phyloP scores from a whole-genome alignment of 2,888 invertebrate species.

The Tanypteryx hageni region DNA sequence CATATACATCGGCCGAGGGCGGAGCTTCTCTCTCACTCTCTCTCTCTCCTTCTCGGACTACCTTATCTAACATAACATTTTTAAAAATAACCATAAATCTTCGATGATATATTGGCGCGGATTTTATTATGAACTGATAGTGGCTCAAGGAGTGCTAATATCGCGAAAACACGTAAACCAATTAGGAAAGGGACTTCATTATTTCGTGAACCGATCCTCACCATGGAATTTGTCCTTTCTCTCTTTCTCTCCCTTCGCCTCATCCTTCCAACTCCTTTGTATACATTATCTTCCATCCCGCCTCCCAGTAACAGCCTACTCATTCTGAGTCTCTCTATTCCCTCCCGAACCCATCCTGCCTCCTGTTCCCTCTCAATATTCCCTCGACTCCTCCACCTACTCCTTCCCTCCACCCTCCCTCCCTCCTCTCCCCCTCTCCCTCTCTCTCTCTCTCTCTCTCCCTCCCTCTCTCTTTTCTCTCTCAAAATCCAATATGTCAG shows the following conservation, averaged over 20 bases:
- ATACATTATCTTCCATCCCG: not conserved
- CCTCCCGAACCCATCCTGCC: too few species aligned
- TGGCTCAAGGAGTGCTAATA: not conserved
- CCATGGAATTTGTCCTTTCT: not conserved
- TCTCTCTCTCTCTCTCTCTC: not conserved
- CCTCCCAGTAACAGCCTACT: not conserved
- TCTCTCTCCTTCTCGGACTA: too few species aligned
- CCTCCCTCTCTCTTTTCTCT: not conserved
- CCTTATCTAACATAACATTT: too few species aligned
- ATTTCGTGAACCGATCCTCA: not conserved
- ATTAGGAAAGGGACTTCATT: not conserved
- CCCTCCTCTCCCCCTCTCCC: too few species aligned
- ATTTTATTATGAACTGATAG: too few species aligned
- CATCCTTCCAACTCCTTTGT: too few species aligned
- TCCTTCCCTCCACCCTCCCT: not conserved
- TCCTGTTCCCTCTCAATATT: too few species aligned
- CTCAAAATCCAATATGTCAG: slow-evolving; percentile 62
- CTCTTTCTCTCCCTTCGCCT: not conserved
- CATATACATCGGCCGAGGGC: too few species aligned
- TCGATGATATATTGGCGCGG: too few species aligned
- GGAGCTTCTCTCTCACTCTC: too few species aligned
- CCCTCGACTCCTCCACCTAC: not conserved
- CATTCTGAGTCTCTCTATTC: not conserved
- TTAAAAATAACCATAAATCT: too few species aligned
- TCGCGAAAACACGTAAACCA: not conserved